Percentiles rank a stretch among this genome's conserved stretches.
Evolutionary conservation across 2,888 invertebrate species (phyloP).

Genomic region (Temnothorax unifasciatus): DNA sequence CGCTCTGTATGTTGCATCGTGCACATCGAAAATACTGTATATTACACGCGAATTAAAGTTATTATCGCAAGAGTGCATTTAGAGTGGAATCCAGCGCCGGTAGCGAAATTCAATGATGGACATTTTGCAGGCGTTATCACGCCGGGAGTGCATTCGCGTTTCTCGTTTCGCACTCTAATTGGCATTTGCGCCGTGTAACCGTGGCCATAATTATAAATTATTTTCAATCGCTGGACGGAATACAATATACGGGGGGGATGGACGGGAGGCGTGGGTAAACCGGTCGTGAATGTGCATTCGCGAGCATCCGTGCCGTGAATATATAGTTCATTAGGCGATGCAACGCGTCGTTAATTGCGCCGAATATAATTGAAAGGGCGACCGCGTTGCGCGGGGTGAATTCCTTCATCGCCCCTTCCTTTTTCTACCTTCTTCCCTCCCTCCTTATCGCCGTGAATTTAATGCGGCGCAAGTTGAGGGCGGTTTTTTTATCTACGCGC

Average conservation of each 20-base stretch:
- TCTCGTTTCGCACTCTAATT: conserved; percentile 76
- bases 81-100: background rate
- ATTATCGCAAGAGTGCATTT: conserved; percentile 30
- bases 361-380: conserved; percentile 78
- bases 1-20: background rate
- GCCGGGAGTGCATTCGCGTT: conserved; percentile 47
- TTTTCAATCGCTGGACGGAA: conserved; percentile 73
- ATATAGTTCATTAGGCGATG: conserved; percentile 77
- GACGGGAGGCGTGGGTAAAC: conserved; percentile 32
- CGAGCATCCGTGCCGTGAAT: conserved; percentile 66
- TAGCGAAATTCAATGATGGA: conserved; percentile 47
- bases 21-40: conserved; percentile 1
- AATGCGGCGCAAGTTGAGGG: conserved; percentile 59
- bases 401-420: conserved; percentile 53
- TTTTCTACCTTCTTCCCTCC: conserved; percentile 28
- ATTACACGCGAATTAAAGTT: conserved; percentile 21
- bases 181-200: conserved; percentile 60
- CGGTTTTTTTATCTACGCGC: conserved; percentile 67
- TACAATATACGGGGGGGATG: conserved; percentile 1
- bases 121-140: conserved; percentile 59
- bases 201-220: conserved; percentile 75
- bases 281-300: conserved; percentile 61
- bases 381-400: conserved; percentile 42
- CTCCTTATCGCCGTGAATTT: conserved; percentile 61
- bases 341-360: conserved; percentile 78